Base-by-base conservation (phyloP, 2,797 vertebrate genomes). In the Protosalanx chinensis region DNA sequence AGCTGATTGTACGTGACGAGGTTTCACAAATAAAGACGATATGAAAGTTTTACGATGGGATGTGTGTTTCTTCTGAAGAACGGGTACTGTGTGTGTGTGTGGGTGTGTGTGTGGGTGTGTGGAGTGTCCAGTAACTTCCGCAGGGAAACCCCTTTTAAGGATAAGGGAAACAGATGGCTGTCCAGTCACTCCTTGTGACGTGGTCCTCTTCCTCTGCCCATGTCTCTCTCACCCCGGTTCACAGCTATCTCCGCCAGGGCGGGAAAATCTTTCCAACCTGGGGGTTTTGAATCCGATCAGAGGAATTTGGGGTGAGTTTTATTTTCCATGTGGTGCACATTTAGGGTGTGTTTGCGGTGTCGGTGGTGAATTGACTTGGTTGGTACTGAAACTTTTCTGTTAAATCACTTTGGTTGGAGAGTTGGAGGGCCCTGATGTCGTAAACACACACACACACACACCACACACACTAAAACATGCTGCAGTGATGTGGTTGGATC, bases 11-110 rank as follows among this genome's bases (percentile, higher is more conserved):
- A 32, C 62, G 32, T 75, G 75, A 81, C 72, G 29, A 46, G 13
- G 70, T 77, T 81, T 79, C n/a, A n/a, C 70, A 83, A 91, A 88
- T 90, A 89, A 90, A 90, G 65, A 75, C 78, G 65, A 73, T 70
- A 80, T 64, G 49, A 33, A 1, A 67, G 23, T 29, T 10, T 16
- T 35, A n/a, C 18, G 5, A 5, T 1, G 51, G 15, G 51, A n/a
- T 7, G 15, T 6, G 15, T 53, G 51, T 53, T 16, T 53, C 51
- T 53, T 53, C 18, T 53, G 51, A 7, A n/a, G 51, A 53, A 16
- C 51, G 16, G 8, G 51, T 53, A 53, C 18, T 6, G 16, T 16
- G 18, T 15, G 18, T 16, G 1, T 1, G 49, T 4, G 46, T 3
- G 49, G 13, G 15, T 3, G 10, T 8, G 49, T 8, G 0, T 4